Evolutionary conservation across 1,140 invertebrate species (phyloP).

Genomic region (Drosophila burlai): DNA sequence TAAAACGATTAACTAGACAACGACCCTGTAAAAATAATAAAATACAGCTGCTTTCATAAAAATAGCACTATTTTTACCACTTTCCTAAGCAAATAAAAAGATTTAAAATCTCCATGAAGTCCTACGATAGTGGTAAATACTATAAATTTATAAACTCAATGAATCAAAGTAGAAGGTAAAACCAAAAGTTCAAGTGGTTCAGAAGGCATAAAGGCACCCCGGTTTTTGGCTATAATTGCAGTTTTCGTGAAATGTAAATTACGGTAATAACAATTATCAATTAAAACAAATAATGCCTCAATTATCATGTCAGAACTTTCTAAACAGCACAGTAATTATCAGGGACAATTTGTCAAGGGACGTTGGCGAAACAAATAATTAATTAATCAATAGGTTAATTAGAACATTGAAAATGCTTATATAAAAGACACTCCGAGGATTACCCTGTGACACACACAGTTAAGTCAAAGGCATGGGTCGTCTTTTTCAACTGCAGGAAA

Average conservation of each 20-base stretch:
- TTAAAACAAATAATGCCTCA: slow-evolving; percentile 31
- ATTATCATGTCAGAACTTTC: slow-evolving; percentile 60
- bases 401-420: slow-evolving; percentile 29
- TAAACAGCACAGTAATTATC: slow-evolving; percentile 63
- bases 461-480: slow-evolving; percentile 43
- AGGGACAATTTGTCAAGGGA: neutral
- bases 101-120: neutral
- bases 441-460: slow-evolving; percentile 7
- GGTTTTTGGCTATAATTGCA: neutral
- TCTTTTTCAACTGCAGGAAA: slow-evolving; percentile 61
- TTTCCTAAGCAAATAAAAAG: neutral
- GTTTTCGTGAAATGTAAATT: neutral
- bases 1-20: slow-evolving; percentile 13
- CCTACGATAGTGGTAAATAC: no score
- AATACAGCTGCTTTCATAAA: neutral
- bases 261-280: slow-evolving; percentile 30
- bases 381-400: slow-evolving; percentile 61
- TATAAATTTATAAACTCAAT: neutral
- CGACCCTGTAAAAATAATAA: slow-evolving; percentile 3
- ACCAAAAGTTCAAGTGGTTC: neutral
- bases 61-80: neutral
- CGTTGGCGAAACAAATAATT: slow-evolving; percentile 56
- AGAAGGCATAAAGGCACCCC: no score
- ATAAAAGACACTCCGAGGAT: neutral
- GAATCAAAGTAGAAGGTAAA: neutral